Conservation (phyloP, 1,140 invertebrate species). For the Delia radicum region DNA sequence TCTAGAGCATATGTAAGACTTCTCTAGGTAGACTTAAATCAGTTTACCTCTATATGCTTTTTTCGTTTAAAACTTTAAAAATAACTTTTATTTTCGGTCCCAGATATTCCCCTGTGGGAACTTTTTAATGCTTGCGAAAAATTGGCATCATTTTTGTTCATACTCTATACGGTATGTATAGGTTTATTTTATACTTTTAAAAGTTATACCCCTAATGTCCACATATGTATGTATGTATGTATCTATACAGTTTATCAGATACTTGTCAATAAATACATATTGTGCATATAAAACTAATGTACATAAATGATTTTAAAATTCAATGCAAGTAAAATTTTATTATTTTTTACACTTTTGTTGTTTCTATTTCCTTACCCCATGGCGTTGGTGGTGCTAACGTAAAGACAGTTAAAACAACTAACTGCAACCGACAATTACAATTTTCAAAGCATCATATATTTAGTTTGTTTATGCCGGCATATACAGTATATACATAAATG, state of each 20-base stretch:
- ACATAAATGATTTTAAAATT: neutral
- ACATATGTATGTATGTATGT: neutral
- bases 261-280: neutral
- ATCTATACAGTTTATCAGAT: neutral
- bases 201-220: neutral
- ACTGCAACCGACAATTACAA: neutral
- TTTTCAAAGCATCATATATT: neutral
- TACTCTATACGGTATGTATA: too few species aligned
- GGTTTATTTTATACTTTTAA: neutral
- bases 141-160: too few species aligned
- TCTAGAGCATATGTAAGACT: too few species aligned
- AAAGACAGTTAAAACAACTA: neutral
- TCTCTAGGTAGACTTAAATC: too few species aligned
- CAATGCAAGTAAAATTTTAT: neutral
- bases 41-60: too few species aligned
- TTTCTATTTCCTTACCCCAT: neutral
- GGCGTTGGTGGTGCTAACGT: neutral
- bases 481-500: neutral
- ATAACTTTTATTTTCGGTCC: too few species aligned
- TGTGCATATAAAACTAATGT: too few species aligned
- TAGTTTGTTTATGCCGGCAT: conserved; percentile 9
- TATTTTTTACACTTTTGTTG: neutral
- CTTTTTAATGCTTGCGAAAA: too few species aligned
- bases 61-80: too few species aligned
- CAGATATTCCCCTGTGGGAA: too few species aligned